Conservation (phyloP, 2,113 vertebrate species). For the Elaphurus davidianus region DNA sequence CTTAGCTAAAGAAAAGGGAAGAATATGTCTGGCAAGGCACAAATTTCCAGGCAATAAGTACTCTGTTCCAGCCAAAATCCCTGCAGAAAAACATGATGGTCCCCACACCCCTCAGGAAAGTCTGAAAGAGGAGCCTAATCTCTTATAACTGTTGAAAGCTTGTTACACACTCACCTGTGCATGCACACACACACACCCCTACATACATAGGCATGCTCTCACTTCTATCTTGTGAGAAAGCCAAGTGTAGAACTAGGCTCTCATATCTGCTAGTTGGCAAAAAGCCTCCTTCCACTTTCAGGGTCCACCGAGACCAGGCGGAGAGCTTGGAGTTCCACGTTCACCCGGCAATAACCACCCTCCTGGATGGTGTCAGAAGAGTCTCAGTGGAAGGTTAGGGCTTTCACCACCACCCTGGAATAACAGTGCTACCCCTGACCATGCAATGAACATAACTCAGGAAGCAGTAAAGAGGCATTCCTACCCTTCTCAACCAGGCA, state of each 20-base stretch:
- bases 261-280: too few relatives aligned
- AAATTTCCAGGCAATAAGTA: background rate
- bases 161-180: too few relatives aligned
- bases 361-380: background rate
- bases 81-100: background rate
- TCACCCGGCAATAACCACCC: background rate
- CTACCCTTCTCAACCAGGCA: background rate
- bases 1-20: background rate
- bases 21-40: background rate
- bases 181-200: background rate
- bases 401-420: background rate
- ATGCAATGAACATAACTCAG: background rate
- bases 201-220: background rate
- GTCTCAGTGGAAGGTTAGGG: background rate
- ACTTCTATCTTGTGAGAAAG: background rate
- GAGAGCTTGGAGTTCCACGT: background rate
- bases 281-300: background rate
- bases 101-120: background rate
- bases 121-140: background rate
- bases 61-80: background rate
- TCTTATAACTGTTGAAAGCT: background rate
- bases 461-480: background rate
- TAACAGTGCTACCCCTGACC: fast-evolving
- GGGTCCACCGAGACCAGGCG: background rate
- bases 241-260: background rate